Evolutionary conservation across 2,113 vertebrate species (phyloP), one percentile per base, ranked within the genome.

Genomic region (Odontesthes bonariensis): DNA sequence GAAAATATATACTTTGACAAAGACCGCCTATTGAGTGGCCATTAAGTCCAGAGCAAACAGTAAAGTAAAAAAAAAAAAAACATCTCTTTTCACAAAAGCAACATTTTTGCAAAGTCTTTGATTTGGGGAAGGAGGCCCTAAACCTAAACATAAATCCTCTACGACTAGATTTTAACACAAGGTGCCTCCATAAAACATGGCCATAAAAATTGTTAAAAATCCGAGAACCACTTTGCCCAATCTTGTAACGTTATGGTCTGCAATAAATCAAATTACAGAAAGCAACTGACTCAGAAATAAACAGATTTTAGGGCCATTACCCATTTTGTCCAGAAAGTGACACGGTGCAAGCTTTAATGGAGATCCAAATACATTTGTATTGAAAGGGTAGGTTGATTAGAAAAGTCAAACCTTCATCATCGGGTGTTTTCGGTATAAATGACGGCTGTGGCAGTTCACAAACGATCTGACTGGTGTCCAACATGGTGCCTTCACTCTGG

Each of bases 381-480:
- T 66, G 19, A 61, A 46, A 52, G 44, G 8, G 31, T 2, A 63
- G 62, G 23, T 4, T 40, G 22, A 68, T 59, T 65, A 33, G 12
- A 53, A 13, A 56, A 38, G 31, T 1, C 27, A 1, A 76, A 93
- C 94, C 94, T 92, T 93, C 81, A 60, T 77, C 55, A 8, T 79
- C 79, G 3, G 88, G 85, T 57, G 94, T 94, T n/a, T 75, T 60
- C 0, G 90, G 92, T 47, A 95, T 91, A 33, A 27, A 44, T 0
- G 72, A 59, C 3, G 87, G 86, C 1, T 53, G 59, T 19, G 94
- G 93, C 61, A 94, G 87, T 19, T 64, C 17, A 38, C 94, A 95
- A 61, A 83, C 88, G 57, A 94, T 89, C 75, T 90, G 86, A 19
- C 89, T 80, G 5, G 91, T 81, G 61, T 86, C 90, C 6, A 83